Percentiles rank a stretch among this genome's conserved stretches.
phyloP scores from a whole-genome alignment of 1,140 invertebrate species.

The Nylanderia fulva region DNA sequence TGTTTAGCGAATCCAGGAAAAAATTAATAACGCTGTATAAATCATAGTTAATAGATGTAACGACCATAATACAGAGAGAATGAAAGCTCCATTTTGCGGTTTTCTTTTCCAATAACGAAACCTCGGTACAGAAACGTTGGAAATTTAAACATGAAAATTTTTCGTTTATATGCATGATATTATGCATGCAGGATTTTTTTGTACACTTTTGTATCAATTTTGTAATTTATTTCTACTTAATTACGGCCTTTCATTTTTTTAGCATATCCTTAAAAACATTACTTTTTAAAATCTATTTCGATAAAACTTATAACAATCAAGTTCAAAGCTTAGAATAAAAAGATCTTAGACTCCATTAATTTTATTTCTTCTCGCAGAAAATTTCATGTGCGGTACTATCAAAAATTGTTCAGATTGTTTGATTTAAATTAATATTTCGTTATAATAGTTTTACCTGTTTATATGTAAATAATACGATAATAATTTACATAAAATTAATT shows the following conservation, averaged over 20 bases:
- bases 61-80: neutral
- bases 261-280: neutral
- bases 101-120: constrained; percentile 7
- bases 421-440: neutral
- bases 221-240: neutral
- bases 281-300: neutral
- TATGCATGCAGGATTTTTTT: neutral
- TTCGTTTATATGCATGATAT: neutral
- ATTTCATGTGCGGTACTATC: neutral
- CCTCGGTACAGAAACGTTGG: neutral
- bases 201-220: neutral
- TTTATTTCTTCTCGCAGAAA: neutral
- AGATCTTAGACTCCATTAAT: neutral
- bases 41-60: neutral
- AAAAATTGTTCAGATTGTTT: neutral
- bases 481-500: constrained; percentile 9
- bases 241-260: neutral
- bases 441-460: no score
- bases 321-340: neutral
- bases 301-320: neutral
- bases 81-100: neutral
- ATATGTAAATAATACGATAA: neutral
- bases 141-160: neutral
- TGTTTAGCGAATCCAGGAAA: neutral
- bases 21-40: neutral